Conservation (phyloP, 2,113 vertebrate species). For the Setophaga kirtlandii region DNA sequence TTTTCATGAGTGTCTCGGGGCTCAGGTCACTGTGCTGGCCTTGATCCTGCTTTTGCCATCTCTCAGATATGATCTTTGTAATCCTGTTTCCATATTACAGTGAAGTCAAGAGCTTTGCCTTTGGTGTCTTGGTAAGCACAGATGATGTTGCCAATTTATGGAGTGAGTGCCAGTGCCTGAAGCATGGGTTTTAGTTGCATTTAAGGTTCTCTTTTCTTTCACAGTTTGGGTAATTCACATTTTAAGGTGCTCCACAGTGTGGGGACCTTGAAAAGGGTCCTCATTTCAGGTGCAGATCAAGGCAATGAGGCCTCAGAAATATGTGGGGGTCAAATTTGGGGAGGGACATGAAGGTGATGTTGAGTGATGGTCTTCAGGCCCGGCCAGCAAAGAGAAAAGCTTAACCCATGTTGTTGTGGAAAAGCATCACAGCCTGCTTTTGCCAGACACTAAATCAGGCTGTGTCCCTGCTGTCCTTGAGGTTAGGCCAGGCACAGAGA, state of each 20-base stretch:
- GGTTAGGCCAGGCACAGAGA: background rate
- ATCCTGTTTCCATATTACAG: accelerated
- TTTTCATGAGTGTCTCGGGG: accelerated
- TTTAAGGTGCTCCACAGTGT: background rate
- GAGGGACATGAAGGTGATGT: background rate
- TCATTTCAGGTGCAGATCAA: accelerated
- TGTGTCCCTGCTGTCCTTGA: background rate
- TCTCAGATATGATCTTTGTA: accelerated
- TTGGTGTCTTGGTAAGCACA: background rate
- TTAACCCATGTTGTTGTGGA: background rate
- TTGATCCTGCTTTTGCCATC: background rate
- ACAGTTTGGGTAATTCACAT: background rate
- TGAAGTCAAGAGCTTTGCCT: background rate
- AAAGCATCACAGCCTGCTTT: background rate
- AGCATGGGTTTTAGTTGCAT: background rate
- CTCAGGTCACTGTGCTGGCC: background rate
- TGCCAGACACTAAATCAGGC: background rate
- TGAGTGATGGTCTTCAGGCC: background rate
- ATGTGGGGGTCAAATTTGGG: background rate
- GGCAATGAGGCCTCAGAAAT: background rate
- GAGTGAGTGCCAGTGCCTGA: background rate
- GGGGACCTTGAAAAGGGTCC: accelerated
- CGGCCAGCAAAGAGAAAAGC: background rate
- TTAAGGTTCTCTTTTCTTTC: background rate
- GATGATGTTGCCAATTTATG: background rate